Base-by-base conservation (phyloP, 2,797 vertebrate genomes). In the Rhinichthys osculus region DNA sequence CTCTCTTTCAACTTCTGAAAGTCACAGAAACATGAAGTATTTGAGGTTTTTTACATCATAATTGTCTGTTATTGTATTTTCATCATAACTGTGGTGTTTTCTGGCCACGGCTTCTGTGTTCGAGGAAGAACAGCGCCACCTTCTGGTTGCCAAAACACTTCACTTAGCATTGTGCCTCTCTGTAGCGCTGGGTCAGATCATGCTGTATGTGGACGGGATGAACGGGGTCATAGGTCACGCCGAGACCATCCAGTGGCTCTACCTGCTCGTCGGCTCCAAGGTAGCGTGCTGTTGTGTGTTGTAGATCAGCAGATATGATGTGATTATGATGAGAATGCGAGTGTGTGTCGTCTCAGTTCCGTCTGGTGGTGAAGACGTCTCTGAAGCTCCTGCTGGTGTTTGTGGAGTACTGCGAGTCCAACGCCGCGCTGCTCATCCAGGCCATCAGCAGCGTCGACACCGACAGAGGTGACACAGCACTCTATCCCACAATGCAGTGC, bases 121-220 rank as follows among this genome's bases (percentile, higher is more conserved):
- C 7, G 33, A 27, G 7, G 27, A 4, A 9, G 40, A 83, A 64
- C 27, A 77, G 82, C 30, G 62, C 27, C 82, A 52, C n/a, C 72
- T 76, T 27, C 3, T 77, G 57, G 71, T 27, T 16, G 1, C 13
- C 7, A n/a, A 38, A 4, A 38, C 21, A 9, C 17, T 4, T 72
- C 3, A 27, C 0, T 47, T 44, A 1, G 0, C 4, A 1, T 16
- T 47, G 1, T 86, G 7, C 86, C 27, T 85, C 52, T 57, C 78
- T 86, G 72, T 92, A 99, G 98, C 98, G 88, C 93, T 99, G 92
- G 97, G 98, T 23, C 98, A 99, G 93, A 99, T 99, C 92, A 98
- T 99, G 98, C 95, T 99, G 72, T 99, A 98, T 70, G 98, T 99
- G 0, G 98, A 99, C 81, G 98, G 98, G 77, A 99, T 99, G 98